Percentiles rank a stretch among this genome's conserved stretches.
These are phyloP conservation scores for Bubalus kerabau DNA, from an alignment of 2,113 vertebrate species.

Conservation along the genomic window DNA sequence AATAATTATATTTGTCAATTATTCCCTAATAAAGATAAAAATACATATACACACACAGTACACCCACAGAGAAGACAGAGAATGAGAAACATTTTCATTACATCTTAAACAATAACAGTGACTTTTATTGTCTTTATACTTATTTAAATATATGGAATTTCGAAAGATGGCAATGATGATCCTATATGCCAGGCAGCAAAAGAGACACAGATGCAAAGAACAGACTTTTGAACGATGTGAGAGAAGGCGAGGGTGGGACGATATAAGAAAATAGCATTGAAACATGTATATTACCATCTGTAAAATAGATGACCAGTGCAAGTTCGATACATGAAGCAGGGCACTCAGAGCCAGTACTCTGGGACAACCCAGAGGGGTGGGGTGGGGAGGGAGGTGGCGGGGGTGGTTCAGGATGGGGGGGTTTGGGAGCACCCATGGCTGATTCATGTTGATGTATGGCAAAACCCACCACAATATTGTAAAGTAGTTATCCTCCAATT, in stretches of 20 bases:
- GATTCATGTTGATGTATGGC: not conserved
- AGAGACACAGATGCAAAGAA: not conserved
- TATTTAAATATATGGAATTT: not conserved
- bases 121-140: not conserved
- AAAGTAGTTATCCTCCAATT: not conserved
- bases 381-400: not conserved
- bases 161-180: not conserved
- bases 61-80: not conserved
- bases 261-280: not conserved
- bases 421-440: not conserved
- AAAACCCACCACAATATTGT: not conserved
- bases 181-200: not conserved
- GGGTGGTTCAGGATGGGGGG: not conserved
- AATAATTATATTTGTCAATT: not conserved
- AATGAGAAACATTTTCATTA: not conserved
- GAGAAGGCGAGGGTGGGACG: not conserved
- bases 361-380: not conserved
- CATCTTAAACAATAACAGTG: not conserved
- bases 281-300: not conserved
- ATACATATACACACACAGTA: no score
- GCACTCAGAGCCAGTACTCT: not conserved
- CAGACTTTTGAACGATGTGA: not conserved
- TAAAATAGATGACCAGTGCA: not conserved
- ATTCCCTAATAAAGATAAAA: not conserved
- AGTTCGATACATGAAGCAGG: no score